These are phyloP conservation scores for Carapus acus DNA, from an alignment of 2,797 vertebrate genomes.

Conservation along the genomic window DNA sequence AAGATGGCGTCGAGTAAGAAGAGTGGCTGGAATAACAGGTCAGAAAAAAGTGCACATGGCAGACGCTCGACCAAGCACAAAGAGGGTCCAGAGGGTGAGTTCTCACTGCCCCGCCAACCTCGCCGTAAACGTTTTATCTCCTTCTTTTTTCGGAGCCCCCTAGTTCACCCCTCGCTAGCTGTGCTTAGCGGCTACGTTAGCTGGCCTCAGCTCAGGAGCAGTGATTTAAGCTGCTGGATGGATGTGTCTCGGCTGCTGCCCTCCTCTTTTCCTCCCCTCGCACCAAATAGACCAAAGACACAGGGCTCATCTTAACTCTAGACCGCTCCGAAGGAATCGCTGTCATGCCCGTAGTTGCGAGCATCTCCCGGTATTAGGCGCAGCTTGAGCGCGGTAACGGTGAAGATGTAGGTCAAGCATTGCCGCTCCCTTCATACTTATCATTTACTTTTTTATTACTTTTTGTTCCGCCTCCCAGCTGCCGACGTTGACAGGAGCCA, in stretches of 20 bases:
- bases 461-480: slow-evolving; percentile 28
- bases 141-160: background rate
- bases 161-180: slow-evolving; percentile 22
- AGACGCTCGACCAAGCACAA: slow-evolving; percentile 68
- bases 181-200: slow-evolving; percentile 45
- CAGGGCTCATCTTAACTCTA: too few relatives aligned
- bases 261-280: slow-evolving; percentile 1
- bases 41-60: slow-evolving; percentile 68
- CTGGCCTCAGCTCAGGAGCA: slow-evolving; percentile 8
- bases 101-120: background rate
- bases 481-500: slow-evolving; percentile 45
- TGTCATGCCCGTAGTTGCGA: background rate
- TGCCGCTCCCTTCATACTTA: slow-evolving; percentile 1
- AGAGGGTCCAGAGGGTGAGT: slow-evolving; percentile 71
- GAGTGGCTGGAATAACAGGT: slow-evolving; percentile 47
- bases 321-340: background rate
- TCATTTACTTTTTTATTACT: slow-evolving; percentile 11
- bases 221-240: slow-evolving; percentile 27
- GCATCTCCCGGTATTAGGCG: too few relatives aligned
- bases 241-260: slow-evolving; percentile 5
- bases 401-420: too few relatives aligned
- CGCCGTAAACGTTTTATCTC: background rate
- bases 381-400: too few relatives aligned
- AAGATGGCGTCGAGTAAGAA: slow-evolving; percentile 77
- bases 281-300: background rate